Percentiles rank a stretch among this genome's conserved stretches.
These are phyloP conservation scores for Paramisgurnus dabryanus DNA, from an alignment of 2,113 vertebrate genomes.

Conservation along the genomic window DNA sequence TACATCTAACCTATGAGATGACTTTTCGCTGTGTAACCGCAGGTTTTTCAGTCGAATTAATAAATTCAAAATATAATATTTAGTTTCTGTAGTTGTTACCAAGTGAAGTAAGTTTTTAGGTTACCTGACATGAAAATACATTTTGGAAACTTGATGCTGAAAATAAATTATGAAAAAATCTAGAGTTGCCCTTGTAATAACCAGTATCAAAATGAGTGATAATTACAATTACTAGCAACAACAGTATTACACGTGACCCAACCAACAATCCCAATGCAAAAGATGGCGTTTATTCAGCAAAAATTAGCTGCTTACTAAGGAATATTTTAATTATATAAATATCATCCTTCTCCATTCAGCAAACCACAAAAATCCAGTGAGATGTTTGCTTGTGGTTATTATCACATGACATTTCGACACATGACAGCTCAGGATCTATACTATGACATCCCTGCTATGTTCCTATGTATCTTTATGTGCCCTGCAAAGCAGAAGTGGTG, in stretches of 20 bases:
- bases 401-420: background rate
- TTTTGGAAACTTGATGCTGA: too few species aligned
- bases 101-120: too few species aligned
- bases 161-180: background rate
- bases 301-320: conserved; percentile 1
- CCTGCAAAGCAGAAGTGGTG: conserved; percentile 8
- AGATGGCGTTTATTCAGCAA: background rate
- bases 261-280: background rate
- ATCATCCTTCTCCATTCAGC: background rate
- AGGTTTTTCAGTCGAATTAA: too few species aligned
- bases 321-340: background rate
- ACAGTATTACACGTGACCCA: background rate
- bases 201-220: background rate
- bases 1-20: too few species aligned
- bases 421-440: background rate
- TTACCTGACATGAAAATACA: too few species aligned
- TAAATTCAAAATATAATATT: too few species aligned
- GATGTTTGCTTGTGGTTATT: background rate
- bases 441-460: background rate
- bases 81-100: too few species aligned
- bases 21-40: too few species aligned
- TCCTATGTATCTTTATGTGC: background rate
- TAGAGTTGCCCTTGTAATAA: background rate
- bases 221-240: background rate
- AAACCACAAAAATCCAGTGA: background rate